These are phyloP conservation scores for Drosophila anomalipes DNA, from an alignment of 2,888 invertebrate species.

Conservation along the genomic window DNA sequence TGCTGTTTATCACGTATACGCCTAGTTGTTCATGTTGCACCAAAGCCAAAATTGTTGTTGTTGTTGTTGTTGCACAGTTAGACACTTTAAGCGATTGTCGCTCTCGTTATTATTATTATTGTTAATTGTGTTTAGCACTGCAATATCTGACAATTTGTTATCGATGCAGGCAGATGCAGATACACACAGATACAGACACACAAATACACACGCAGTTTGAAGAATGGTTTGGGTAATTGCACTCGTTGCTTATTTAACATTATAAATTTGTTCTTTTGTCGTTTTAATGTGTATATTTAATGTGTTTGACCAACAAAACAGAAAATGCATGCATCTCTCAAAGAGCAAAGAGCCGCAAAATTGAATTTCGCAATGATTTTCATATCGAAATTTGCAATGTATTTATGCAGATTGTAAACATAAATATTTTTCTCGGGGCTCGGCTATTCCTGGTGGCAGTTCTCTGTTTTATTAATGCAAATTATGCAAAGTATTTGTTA, in stretches of 20 bases:
- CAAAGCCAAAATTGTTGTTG: slow-evolving; percentile 20
- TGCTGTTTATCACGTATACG: slow-evolving; percentile 65
- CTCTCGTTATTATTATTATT: slow-evolving; percentile 7
- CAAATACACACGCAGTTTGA: not conserved
- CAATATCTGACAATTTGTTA: slow-evolving; percentile 38
- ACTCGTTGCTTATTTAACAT: slow-evolving; percentile 39
- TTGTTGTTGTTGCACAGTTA: slow-evolving; percentile 33
- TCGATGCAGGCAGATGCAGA: slow-evolving; percentile 12
- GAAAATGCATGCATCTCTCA: not conserved
- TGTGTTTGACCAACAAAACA: slow-evolving; percentile 46
- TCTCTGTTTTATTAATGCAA: slow-evolving; percentile 53
- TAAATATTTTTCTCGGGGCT: slow-evolving; percentile 34
- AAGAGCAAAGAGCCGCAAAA: slow-evolving; percentile 41
- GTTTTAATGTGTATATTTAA: slow-evolving; percentile 69
- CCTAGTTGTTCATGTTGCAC: slow-evolving; percentile 60
- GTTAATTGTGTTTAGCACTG: slow-evolving; percentile 27
- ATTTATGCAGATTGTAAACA: slow-evolving; percentile 44
- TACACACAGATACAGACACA: slow-evolving; percentile 2
- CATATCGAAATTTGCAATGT: slow-evolving; percentile 38
- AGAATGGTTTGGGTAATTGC: slow-evolving; percentile 19
- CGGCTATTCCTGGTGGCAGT: not conserved
- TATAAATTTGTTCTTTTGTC: slow-evolving; percentile 42
- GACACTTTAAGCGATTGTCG: slow-evolving; percentile 20
- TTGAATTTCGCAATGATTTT: slow-evolving; percentile 54
- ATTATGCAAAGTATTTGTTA: slow-evolving; percentile 62